These are phyloP conservation scores for Athene noctua DNA, from an alignment of 2,113 vertebrate species.

Conservation along the genomic window DNA sequence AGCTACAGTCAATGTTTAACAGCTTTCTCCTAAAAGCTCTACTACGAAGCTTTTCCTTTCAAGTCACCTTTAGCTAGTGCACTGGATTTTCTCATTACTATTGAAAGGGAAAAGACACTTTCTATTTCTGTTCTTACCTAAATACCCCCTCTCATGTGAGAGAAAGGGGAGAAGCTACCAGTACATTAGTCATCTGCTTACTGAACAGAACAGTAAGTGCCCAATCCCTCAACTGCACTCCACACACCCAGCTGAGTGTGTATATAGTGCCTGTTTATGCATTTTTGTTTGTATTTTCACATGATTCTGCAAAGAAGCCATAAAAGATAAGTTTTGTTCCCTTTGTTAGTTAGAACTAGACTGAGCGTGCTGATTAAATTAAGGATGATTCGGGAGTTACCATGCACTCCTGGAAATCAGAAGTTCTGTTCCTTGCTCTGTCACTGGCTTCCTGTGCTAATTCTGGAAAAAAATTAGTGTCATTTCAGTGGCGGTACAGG, in stretches of 20 bases:
- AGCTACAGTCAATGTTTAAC: background rate
- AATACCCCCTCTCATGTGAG: background rate
- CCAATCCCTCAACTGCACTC: background rate
- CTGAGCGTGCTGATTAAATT: background rate
- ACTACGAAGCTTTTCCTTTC: background rate
- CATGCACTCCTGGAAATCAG: background rate
- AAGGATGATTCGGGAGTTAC: background rate
- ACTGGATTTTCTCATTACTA: background rate
- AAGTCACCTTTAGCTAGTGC: background rate
- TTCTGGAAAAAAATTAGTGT: background rate
- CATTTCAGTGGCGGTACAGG: background rate
- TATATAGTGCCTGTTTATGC: background rate
- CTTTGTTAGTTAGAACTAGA: background rate
- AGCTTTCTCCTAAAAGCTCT: background rate
- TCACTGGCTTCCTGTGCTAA: background rate
- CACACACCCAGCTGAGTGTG: background rate
- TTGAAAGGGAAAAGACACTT: background rate
- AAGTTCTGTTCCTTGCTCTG: background rate
- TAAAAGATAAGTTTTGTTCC: background rate
- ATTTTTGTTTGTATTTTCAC: background rate
- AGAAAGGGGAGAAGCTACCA: accelerated
- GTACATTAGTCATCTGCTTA: background rate
- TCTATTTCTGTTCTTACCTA: background rate
- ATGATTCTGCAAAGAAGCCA: background rate
- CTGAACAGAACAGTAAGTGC: background rate